phyloP scores from a whole-genome alignment of 2,888 invertebrate genomes.

The Trissolcus brochymenae region DNA sequence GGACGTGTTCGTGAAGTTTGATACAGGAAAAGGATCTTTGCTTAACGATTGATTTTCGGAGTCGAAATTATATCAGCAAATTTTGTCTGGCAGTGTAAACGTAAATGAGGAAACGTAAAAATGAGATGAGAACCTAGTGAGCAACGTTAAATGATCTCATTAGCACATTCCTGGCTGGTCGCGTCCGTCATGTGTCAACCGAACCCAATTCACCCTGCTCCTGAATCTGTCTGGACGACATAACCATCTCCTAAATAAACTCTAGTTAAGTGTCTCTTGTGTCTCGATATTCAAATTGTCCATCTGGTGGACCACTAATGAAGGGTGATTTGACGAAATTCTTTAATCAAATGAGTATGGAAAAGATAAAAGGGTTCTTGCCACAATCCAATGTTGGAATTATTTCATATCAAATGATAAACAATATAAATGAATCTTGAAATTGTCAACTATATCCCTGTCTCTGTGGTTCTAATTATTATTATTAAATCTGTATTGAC shows the following conservation, averaged over 20 bases:
- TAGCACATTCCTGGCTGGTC: slow-evolving; percentile 73
- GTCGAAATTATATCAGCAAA: slow-evolving; percentile 42
- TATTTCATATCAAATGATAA: no score
- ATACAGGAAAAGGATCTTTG: not conserved
- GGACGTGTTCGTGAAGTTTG: slow-evolving; percentile 3
- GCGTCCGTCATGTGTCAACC: slow-evolving; percentile 71
- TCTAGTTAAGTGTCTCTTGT: slow-evolving; percentile 53
- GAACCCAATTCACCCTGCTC: slow-evolving; percentile 61
- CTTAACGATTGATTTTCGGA: slow-evolving; percentile 24
- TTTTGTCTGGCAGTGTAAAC: slow-evolving; percentile 16
- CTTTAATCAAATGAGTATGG: no score
- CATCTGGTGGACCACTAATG: slow-evolving; percentile 37
- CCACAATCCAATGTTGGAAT: no score
- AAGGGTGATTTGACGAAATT: slow-evolving; percentile 35
- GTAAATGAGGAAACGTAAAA: slow-evolving; percentile 37
- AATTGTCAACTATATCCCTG: no score
- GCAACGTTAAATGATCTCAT: slow-evolving; percentile 75
- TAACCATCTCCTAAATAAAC: slow-evolving; percentile 70
- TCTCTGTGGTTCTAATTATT: no score
- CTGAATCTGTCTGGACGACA: slow-evolving; percentile 62
- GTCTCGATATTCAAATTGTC: slow-evolving; percentile 43
- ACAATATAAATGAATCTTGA: no score
- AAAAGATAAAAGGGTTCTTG: no score
- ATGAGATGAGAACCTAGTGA: slow-evolving; percentile 58
- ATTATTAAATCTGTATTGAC: no score